Evolutionary conservation across 64 coral and sea anemone genomes (phyloP).

Genomic region (Astreopora myriophthalma): DNA sequence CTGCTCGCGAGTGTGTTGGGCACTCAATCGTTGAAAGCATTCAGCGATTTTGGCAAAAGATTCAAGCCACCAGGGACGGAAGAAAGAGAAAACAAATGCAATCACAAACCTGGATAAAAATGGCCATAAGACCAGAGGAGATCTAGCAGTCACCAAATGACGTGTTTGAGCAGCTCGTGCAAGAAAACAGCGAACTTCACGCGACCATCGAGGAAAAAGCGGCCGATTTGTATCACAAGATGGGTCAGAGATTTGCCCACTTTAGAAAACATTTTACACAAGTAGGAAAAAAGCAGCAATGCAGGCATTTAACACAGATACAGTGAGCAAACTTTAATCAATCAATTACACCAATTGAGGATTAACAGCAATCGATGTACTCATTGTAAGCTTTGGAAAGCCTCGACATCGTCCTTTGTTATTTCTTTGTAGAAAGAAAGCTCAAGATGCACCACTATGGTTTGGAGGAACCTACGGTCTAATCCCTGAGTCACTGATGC

Average conservation of each 20-base stretch:
- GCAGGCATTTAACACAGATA: not conserved
- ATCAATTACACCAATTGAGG: too few relatives aligned
- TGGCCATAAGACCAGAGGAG: not conserved
- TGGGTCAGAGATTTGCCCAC: too few relatives aligned
- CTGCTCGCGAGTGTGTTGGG: constrained; percentile 10
- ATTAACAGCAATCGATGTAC: too few relatives aligned
- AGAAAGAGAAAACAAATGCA: not conserved
- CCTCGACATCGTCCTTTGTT: not conserved
- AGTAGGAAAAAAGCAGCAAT: not conserved
- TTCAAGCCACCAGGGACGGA: not conserved
- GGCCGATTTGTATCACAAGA: too few relatives aligned
- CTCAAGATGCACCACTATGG: not conserved
- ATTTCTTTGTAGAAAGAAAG: not conserved
- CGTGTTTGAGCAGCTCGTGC: too few relatives aligned
- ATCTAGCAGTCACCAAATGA: not conserved
- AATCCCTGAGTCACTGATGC: not conserved
- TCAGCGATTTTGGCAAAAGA: not conserved
- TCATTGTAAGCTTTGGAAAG: too few relatives aligned
- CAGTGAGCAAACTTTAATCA: not conserved
- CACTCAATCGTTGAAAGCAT: not conserved
- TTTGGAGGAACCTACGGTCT: not conserved
- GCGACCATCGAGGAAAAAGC: too few relatives aligned
- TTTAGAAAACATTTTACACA: too few relatives aligned
- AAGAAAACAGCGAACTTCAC: too few relatives aligned
- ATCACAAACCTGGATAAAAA: constrained; percentile 18